These are phyloP conservation scores for Calidris pygmaea DNA, from an alignment of 2,113 vertebrate genomes.

Conservation along the genomic window DNA sequence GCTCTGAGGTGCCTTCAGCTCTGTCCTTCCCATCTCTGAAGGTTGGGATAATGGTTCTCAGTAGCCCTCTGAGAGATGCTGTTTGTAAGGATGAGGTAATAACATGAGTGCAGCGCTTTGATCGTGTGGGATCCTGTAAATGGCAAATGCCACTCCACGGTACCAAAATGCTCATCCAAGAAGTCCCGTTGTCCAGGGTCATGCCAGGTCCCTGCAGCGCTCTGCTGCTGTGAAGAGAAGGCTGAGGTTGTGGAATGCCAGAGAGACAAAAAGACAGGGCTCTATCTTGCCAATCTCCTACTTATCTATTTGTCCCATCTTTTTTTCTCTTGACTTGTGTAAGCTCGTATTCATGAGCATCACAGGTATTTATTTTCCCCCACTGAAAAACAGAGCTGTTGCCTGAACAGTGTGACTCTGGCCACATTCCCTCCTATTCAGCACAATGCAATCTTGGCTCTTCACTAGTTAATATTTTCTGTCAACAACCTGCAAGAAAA, in stretches of 20 bases:
- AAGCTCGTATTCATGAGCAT: constrained; percentile 19
- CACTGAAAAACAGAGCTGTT: constrained; percentile 40
- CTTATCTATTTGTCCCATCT: constrained; percentile 59
- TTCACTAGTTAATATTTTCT: constrained; percentile 62
- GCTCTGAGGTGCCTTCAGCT: background rate
- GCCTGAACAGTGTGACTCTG: constrained; percentile 41
- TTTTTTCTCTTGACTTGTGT: constrained; percentile 31
- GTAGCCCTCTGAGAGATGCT: background rate
- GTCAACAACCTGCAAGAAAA: constrained; percentile 66
- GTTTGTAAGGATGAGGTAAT: background rate
- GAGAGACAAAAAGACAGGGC: background rate
- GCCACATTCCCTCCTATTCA: constrained; percentile 44
- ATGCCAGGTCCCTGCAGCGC: background rate
- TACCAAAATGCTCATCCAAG: background rate
- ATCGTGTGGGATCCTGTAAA: background rate
- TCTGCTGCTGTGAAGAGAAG: background rate
- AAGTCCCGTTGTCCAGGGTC: rapidly evolving
- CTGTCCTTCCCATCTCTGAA: background rate
- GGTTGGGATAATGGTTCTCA: background rate
- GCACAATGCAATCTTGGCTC: constrained; percentile 43
- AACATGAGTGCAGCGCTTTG: background rate
- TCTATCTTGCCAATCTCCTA: constrained; percentile 11
- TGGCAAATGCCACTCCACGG: background rate
- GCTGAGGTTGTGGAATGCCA: background rate
- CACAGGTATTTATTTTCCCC: constrained; percentile 49